phyloP scores from a whole-genome alignment of 2,113 vertebrate species.

The Oreocharis arfaki region DNA sequence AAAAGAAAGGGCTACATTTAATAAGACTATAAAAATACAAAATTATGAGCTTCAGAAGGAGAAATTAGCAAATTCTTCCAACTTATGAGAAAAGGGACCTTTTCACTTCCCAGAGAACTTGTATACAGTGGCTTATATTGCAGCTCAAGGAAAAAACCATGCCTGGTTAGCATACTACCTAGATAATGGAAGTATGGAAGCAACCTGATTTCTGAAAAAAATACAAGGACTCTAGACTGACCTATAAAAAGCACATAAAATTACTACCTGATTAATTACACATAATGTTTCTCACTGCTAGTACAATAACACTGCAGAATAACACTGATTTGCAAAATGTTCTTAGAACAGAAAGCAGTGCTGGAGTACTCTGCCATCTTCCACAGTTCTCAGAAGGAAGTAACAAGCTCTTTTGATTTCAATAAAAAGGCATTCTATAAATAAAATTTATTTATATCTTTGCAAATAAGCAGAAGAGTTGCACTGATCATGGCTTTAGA shows the following conservation, averaged over 20 bases:
- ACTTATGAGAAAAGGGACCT: not conserved
- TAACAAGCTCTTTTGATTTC: slow-evolving; percentile 19
- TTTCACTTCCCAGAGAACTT: not conserved
- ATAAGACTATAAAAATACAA: not conserved
- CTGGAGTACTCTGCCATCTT: not conserved
- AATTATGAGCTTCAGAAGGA: not conserved
- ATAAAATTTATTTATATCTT: slow-evolving; percentile 60
- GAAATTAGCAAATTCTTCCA: not conserved
- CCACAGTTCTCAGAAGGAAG: not conserved
- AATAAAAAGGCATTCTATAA: slow-evolving; percentile 48
- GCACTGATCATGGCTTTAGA: slow-evolving; percentile 43
- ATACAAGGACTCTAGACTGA: not conserved
- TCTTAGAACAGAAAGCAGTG: not conserved
- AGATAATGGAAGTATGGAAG: not conserved
- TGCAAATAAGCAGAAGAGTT: slow-evolving; percentile 48
- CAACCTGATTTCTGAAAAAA: not conserved
- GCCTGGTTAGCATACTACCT: not conserved
- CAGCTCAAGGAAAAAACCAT: not conserved
- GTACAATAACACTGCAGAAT: not conserved
- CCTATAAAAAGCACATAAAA: not conserved
- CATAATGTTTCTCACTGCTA: not conserved
- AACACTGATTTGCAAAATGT: slow-evolving; percentile 1
- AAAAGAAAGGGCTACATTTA: not conserved
- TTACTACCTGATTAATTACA: not conserved
- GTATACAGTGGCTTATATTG: not conserved